Base-by-base conservation (phyloP, 2,113 vertebrate species). In the Fulmarus glacialis region DNA sequence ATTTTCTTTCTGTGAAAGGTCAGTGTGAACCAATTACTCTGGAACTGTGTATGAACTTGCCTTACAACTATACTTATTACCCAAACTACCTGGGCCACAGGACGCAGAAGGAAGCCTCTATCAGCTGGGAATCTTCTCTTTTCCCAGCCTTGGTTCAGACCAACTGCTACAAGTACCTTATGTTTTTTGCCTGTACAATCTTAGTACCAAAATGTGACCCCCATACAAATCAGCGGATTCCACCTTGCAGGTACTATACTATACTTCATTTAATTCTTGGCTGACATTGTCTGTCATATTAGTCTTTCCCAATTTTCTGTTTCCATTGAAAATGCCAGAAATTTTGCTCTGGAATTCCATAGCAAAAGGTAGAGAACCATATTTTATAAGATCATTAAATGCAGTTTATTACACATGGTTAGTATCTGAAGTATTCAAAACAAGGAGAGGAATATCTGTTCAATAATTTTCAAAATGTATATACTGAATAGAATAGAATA, bases 171-270 rank as follows among this genome's bases (percentile, higher is more conserved):
- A 99, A 99, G 91, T 99, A 99, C 97, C 99, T 99, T 92, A 99
- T 99, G 99, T 99, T 99, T 98, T 99, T 99, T 93, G 99, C 99
- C 87, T 99, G 99, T 91, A 99, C 99, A 7, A 98, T 99, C 88
- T 98, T 99, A 73, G 99, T 99, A 7, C 99, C 99, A n/a, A 99
- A 99, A 95, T 99, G 99, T 97, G 99, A 99, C 78, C 96, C 97
- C 7, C 71, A 98, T 30, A 99, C 98, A 36, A 98, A 98, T 88
- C 98, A 98, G 29, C 98, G 95, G 82, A 98, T 99, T 43, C 99
- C 99, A 2, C 99, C 99, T 47, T 99, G 99, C 99, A 99, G 99
- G 99, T 99, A 97, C 89, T 10, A 5, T 17, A 9, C 26, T 29
- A 4, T 42, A 22, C 32, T 75, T 72, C 15, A 45, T 72, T 92